Evolutionary conservation across 2,797 vertebrate species (phyloP), one percentile per base, ranked within the genome.

Genomic region (Etheostoma perlongum): DNA sequence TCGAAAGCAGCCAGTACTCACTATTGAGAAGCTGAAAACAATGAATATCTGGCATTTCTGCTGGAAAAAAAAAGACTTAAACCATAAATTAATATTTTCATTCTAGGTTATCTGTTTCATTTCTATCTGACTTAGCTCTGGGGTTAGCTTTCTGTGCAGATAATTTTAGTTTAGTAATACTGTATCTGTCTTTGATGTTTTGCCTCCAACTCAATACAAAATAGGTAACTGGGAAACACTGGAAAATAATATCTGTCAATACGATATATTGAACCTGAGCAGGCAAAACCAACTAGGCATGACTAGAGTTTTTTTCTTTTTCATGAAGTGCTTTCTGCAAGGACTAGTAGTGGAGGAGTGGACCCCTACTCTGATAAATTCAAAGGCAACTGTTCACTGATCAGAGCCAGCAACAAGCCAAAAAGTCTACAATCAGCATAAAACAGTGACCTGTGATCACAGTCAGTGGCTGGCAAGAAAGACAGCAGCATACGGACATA

Each of bases 321-420:
- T 30, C 30, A 30, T 30, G 30, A 30, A 30, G 30, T 30, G 30
- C 5, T 30, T 27, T 30, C 42, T 23, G 19, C 54, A 16, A 13
- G 1, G 12, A 67, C 30, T 14, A 23, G 11, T 40, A 40, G 3
- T 40, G 36, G 6, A 36, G 33, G 13, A n/a, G 14, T 54, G 36
- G 4, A 16, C 13, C 16, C 18, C 27, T 30, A 33, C 58, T 75
- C 27, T 70, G 44, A 78, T 70, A 42, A 63, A 57, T 49, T 66
- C 40, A 67, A 63, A 64, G 33, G 33, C 25, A 25, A 11, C 33
- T 1, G 19, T 51, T 58, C 11, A 2, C 33, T 25, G 14, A 81
- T 65, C 19, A 53, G 11, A 36, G 16, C 79, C 30, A 58, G 36
- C 57, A 61, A 73, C 19, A 79, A 76, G 65, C 55, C 36, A 7